phyloP scores from a whole-genome alignment of 2,888 invertebrate species.

The Drosophila merina region DNA sequence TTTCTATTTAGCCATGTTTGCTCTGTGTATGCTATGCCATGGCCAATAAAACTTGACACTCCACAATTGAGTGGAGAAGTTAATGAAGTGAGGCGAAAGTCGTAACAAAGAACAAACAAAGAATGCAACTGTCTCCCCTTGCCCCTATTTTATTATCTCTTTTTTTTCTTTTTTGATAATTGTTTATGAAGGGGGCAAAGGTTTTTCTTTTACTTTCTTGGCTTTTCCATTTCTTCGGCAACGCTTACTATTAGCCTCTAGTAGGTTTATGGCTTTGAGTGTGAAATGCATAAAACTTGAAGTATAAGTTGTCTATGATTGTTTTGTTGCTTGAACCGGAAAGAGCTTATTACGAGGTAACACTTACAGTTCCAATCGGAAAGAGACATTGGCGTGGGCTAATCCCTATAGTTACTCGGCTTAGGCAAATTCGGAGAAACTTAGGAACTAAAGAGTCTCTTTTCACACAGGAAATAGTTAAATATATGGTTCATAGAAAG shows the following conservation, averaged over 20 bases:
- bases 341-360: conserved; percentile 35
- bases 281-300: conserved; percentile 50
- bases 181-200: conserved; percentile 53
- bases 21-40: neutral
- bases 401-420: conserved; percentile 24
- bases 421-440: conserved; percentile 36
- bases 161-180: conserved; percentile 49
- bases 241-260: conserved; percentile 51
- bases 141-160: conserved; percentile 11
- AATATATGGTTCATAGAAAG: neutral
- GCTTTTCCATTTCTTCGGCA: conserved; percentile 25
- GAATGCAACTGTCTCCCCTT: conserved; percentile 53
- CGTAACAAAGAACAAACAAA: conserved; percentile 64
- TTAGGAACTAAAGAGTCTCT: neutral
- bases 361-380: conserved; percentile 9
- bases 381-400: conserved; percentile 9
- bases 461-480: conserved; percentile 18
- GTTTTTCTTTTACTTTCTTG: conserved; percentile 30
- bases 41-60: conserved; percentile 77
- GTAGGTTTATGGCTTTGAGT: conserved; percentile 45
- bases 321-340: conserved; percentile 37
- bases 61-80: conserved; percentile 50
- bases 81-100: conserved; percentile 68
- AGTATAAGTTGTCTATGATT: conserved; percentile 46
- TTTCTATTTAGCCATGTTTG: conserved; percentile 54